Base-by-base conservation (phyloP, 1,140 invertebrate species). In the Cotesia vestalis region DNA sequence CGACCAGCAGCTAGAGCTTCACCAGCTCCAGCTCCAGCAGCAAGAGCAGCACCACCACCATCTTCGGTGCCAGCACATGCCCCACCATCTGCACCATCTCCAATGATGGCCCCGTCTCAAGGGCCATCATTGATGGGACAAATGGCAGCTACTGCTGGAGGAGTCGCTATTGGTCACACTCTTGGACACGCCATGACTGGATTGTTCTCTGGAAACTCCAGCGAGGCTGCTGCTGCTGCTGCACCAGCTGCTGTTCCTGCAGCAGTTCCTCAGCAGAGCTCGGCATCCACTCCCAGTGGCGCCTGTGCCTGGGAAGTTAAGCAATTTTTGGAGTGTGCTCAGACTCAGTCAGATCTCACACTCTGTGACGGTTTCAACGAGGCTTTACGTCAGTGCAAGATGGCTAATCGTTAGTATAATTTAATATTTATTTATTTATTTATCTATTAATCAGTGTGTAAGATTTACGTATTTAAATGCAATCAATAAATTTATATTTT, bases 281-380 rank as follows among this genome's bases (percentile, higher is more conserved):
- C 77, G 74, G 80, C 77, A 55, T 88, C 88, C 75, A 27, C 27
- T 27, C 85, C 91, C 59, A 86, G 88, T 60, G 93, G 93, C 8
- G 90, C 93, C 3, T 96, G 95, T 81, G 90, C 92, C n/a, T 96
- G 92, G 91, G 95, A 97, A 86, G 90, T 96, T 52, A 93, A 94
- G 78, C 94, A 96, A 82, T 97, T 97, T 86, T 85, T 97, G 14
- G 91, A 96, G 75, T 97, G 95, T 82, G 94, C 95, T 61, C 91
- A 95, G 79, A 91, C 91, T 57, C 94, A 96, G 80, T 89, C 90
- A 38, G 96, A 97, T 84, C 83, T 98, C 5, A 90, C 91, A 3
- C 89, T 98, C 1, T 98, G 96, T 81, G 92, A 96, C 78, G 96
- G 95, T 59, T 98, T 98, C 85, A 97, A 97, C 83, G 95, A 97